phyloP scores from a whole-genome alignment of 2,797 vertebrate species.

The Sitta carolinensis region DNA sequence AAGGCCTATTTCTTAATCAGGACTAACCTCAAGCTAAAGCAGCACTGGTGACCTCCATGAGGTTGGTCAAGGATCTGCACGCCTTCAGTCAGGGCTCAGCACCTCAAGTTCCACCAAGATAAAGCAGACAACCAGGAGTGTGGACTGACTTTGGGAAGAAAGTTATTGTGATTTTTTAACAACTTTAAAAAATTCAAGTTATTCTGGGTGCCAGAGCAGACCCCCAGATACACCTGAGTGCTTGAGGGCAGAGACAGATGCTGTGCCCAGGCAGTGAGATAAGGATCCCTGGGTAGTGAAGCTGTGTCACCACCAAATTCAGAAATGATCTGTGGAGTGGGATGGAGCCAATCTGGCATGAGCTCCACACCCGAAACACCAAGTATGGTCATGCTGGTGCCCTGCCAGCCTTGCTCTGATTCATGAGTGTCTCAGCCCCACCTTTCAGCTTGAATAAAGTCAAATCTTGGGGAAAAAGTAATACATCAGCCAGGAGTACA shows the following conservation, averaged over 20 bases:
- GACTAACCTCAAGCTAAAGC: neutral
- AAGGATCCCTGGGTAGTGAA: neutral
- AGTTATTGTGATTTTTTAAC: neutral
- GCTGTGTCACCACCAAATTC: neutral
- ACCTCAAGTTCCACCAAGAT: neutral
- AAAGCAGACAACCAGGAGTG: neutral
- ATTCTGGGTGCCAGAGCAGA: neutral
- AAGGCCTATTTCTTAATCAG: neutral
- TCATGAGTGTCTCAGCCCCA: neutral
- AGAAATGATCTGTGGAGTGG: neutral
- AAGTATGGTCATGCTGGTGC: rapidly evolving
- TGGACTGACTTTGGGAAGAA: neutral
- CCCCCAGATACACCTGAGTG: neutral
- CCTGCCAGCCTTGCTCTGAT: neutral
- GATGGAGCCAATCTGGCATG: neutral
- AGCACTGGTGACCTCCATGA: neutral
- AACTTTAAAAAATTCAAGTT: neutral
- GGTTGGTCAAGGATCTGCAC: rapidly evolving
- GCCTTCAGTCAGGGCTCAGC: neutral
- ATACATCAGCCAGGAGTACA: neutral
- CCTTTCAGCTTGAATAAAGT: neutral
- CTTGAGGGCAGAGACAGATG: neutral
- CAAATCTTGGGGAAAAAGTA: neutral
- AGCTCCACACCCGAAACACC: neutral
- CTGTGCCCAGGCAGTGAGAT: rapidly evolving